These are phyloP conservation scores for Melinaea menophilus DNA, from an alignment of 2,888 invertebrate genomes.

Conservation along the genomic window DNA sequence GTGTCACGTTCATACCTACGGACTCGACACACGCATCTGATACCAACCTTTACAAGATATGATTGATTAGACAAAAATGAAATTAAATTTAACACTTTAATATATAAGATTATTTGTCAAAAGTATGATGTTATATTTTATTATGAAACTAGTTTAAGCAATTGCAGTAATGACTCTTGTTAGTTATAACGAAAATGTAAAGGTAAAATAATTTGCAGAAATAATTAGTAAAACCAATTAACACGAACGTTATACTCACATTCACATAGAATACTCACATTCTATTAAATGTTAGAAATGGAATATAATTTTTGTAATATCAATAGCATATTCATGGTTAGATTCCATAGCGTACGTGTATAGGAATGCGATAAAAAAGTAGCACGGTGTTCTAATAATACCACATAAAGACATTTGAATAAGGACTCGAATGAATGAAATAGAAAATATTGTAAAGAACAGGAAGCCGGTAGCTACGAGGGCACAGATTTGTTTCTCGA, in stretches of 20 bases:
- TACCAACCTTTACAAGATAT: too few relatives aligned
- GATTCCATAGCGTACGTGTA: conserved; percentile 15
- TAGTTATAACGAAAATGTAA: too few relatives aligned
- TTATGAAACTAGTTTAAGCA: too few relatives aligned
- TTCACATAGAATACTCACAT: not conserved
- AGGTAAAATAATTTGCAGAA: too few relatives aligned
- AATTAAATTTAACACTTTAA: too few relatives aligned
- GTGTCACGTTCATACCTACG: not conserved
- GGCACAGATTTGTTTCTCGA: conserved; percentile 25
- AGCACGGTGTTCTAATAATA: conserved; percentile 8
- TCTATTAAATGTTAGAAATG: not conserved
- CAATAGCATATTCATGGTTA: conserved; percentile 14
- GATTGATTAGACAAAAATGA: too few relatives aligned
- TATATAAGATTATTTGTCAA: too few relatives aligned
- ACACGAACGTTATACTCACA: too few relatives aligned
- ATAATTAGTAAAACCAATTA: too few relatives aligned
- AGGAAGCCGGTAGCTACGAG: conserved; percentile 34
- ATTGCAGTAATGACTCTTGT: too few relatives aligned
- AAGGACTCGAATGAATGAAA: conserved; percentile 29
- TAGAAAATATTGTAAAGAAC: conserved; percentile 32
- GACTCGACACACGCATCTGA: too few relatives aligned
- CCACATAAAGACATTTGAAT: conserved; percentile 24
- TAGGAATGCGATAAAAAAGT: conserved; percentile 19
- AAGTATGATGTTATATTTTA: too few relatives aligned
- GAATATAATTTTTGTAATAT: conserved; percentile 9